Evolutionary conservation across 2,113 vertebrate genomes (phyloP).

Genomic region (Thalassarche chlororhynchos): DNA sequence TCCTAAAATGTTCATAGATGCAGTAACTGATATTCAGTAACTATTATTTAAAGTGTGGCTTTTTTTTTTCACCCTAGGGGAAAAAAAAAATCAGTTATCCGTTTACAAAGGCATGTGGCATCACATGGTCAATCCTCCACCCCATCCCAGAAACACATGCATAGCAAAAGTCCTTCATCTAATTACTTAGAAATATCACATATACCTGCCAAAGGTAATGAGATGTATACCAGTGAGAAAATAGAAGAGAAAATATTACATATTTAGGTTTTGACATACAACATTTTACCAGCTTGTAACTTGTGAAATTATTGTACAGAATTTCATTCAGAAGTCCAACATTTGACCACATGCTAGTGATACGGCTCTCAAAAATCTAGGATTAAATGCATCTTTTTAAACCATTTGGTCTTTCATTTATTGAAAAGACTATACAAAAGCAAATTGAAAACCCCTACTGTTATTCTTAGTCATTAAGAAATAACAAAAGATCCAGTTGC

Average conservation of each 20-base stretch:
- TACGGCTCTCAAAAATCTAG: not conserved
- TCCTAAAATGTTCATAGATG: not conserved
- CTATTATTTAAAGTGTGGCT: not conserved
- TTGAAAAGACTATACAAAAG: not conserved
- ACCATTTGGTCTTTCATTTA: not conserved
- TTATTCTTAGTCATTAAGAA: not conserved
- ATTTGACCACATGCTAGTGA: not conserved
- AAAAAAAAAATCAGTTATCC: not conserved
- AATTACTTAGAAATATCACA: not conserved
- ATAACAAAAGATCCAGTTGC: not conserved
- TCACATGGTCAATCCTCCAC: not conserved
- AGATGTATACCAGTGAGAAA: not conserved
- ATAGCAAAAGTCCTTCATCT: not conserved
- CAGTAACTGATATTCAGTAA: not conserved
- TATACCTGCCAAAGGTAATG: not conserved
- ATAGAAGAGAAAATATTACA: not conserved
- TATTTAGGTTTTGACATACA: not conserved
- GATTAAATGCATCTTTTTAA: not conserved
- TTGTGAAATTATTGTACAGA: not conserved
- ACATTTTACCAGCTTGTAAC: not conserved
- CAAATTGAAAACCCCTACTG: not conserved
- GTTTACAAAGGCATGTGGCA: not conserved
- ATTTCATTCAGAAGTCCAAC: not conserved
- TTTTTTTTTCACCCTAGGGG: not conserved
- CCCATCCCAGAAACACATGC: not conserved